Evolutionary conservation across 2,888 invertebrate species (phyloP).

Genomic region (Eretmocerus hayati): DNA sequence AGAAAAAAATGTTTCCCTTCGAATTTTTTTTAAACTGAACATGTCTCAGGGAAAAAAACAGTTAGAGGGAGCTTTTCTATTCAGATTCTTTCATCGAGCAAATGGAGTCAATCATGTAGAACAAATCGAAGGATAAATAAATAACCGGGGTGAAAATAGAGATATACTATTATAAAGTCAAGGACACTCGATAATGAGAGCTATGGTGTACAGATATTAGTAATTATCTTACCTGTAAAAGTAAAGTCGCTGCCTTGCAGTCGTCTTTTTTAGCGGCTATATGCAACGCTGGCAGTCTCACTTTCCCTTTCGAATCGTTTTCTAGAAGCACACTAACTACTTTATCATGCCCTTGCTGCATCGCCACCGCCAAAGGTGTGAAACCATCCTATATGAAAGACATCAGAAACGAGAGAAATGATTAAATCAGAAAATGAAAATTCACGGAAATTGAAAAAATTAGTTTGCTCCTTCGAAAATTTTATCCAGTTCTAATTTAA

Average conservation of each 20-base stretch:
- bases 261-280: slow-evolving; percentile 99
- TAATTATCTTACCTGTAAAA: slow-evolving; percentile 61
- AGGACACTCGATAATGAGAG: slow-evolving; percentile 5
- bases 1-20: too few species aligned
- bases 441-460: not conserved
- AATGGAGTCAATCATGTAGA: too few species aligned
- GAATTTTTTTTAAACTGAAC: too few species aligned
- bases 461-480: too few species aligned
- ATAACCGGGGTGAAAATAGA: not conserved
- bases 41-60: too few species aligned
- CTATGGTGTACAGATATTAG: slow-evolving; percentile 10
- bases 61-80: too few species aligned
- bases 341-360: slow-evolving; percentile 96
- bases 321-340: slow-evolving; percentile 94
- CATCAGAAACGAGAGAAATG: slow-evolving; percentile 26
- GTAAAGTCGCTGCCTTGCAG: slow-evolving; percentile 86
- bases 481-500: too few species aligned
- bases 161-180: not conserved
- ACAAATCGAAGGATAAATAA: too few species aligned
- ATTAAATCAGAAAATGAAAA: not conserved
- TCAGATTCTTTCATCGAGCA: too few species aligned
- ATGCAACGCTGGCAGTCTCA: slow-evolving; percentile 90
- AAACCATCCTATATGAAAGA: slow-evolving; percentile 75
- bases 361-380: slow-evolving; percentile 96
- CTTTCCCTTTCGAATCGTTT: slow-evolving; percentile 93